Evolutionary conservation across 2,113 vertebrate genomes (phyloP).

Genomic region (Platanista minor): DNA sequence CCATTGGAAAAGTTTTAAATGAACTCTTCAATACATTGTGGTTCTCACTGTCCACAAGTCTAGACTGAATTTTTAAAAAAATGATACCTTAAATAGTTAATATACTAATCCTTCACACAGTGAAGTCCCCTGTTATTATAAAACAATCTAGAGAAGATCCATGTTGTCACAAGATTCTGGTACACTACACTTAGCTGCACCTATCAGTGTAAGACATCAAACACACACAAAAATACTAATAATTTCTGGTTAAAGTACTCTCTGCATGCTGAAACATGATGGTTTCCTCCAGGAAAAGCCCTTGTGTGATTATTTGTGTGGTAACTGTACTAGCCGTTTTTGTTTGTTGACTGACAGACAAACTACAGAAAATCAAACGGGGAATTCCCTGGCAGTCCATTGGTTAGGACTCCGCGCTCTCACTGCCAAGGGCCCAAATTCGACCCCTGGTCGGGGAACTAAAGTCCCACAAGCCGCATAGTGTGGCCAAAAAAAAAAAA

Average conservation of each 20-base stretch:
- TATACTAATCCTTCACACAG: background rate
- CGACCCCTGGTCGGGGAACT: too few relatives aligned
- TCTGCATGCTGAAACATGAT: background rate
- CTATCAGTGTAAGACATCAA: background rate
- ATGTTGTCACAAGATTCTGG: background rate
- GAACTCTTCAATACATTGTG: background rate
- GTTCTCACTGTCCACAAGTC: background rate
- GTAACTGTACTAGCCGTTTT: background rate
- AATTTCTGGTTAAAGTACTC: background rate
- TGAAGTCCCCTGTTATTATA: background rate
- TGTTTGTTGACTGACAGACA: background rate
- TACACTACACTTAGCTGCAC: background rate
- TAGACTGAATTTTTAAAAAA: background rate
- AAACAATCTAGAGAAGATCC: background rate
- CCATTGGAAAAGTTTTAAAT: background rate
- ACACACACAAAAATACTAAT: background rate
- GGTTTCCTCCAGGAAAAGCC: background rate
- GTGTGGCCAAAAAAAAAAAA: too few relatives aligned
- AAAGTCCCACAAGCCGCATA: too few relatives aligned
- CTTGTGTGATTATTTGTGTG: background rate
- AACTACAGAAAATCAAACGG: background rate
- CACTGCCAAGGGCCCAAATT: too few relatives aligned
- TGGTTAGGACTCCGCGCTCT: too few relatives aligned
- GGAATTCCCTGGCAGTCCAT: too few relatives aligned
- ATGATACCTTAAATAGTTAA: background rate